Conservation (phyloP, 2,888 invertebrate species). For the Fabriciana adippe region DNA sequence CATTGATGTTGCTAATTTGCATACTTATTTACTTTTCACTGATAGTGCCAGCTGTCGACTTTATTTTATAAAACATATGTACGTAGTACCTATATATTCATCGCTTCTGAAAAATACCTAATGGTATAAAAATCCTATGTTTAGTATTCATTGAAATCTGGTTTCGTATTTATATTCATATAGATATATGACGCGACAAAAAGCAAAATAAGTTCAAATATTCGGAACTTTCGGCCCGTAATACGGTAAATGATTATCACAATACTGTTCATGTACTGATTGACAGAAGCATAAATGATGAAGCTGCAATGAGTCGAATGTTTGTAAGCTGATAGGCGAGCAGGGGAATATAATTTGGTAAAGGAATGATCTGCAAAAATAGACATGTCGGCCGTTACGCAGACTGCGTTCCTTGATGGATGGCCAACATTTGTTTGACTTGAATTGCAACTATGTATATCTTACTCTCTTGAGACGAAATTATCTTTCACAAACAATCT, state of each 20-base stretch:
- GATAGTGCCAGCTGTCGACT: too few species aligned
- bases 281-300: slow-evolving; percentile 45
- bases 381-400: slow-evolving; percentile 73
- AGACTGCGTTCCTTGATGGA: slow-evolving; percentile 70
- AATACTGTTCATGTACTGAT: slow-evolving; percentile 38
- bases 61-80: too few species aligned
- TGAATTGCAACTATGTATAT: slow-evolving; percentile 33
- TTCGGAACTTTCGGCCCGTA: slow-evolving; percentile 12
- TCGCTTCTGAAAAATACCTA: too few species aligned
- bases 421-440: slow-evolving; percentile 65
- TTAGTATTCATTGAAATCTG: not conserved
- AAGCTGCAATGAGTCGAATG: slow-evolving; percentile 50
- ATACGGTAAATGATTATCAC: slow-evolving; percentile 31
- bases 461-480: not conserved
- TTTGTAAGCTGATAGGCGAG: slow-evolving; percentile 45
- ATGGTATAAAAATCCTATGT: too few species aligned
- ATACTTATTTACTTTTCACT: too few species aligned
- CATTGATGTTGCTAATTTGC: too few species aligned
- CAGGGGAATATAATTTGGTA: slow-evolving; percentile 68
- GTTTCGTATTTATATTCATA: too few species aligned
- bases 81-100: not conserved
- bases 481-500: not conserved
- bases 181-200: not conserved
- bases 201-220: slow-evolving; percentile 1
- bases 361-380: slow-evolving; percentile 78